These are phyloP conservation scores for Anhinga rufa DNA, from an alignment of 2,113 vertebrate species.

Conservation along the genomic window DNA sequence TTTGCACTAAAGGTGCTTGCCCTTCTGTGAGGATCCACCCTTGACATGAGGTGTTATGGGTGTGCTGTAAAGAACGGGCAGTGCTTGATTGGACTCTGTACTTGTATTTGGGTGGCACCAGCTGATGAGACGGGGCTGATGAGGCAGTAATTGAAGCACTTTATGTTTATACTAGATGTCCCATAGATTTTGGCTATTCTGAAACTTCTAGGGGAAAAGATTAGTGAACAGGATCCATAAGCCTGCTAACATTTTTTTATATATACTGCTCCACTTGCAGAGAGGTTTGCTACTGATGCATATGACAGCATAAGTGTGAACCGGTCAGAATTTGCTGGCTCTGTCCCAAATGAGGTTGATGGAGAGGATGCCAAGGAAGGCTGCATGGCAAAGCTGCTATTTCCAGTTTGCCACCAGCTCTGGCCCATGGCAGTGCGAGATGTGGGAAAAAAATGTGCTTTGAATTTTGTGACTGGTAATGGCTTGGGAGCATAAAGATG, in stretches of 20 bases:
- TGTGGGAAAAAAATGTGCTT: neutral
- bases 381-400: neutral
- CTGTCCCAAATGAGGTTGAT: neutral
- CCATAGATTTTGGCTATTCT: neutral
- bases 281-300: neutral
- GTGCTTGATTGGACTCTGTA: neutral
- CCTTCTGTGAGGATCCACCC: neutral
- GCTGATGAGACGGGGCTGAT: neutral
- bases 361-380: neutral
- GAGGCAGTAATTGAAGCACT: neutral
- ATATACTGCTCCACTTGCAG: neutral
- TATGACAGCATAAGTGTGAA: neutral
- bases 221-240: neutral
- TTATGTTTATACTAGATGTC: neutral
- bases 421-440: neutral
- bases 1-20: neutral
- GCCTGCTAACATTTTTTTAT: neutral
- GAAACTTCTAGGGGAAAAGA: neutral
- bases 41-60: neutral
- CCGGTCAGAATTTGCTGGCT: neutral
- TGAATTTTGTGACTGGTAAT: neutral
- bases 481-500: neutral
- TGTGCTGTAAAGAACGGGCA: neutral
- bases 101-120: neutral
- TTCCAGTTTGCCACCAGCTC: neutral